Evolutionary conservation across 2,888 invertebrate genomes (phyloP), one percentile per base, ranked within the genome.

Genomic region (Cryptocephalus primarius): DNA sequence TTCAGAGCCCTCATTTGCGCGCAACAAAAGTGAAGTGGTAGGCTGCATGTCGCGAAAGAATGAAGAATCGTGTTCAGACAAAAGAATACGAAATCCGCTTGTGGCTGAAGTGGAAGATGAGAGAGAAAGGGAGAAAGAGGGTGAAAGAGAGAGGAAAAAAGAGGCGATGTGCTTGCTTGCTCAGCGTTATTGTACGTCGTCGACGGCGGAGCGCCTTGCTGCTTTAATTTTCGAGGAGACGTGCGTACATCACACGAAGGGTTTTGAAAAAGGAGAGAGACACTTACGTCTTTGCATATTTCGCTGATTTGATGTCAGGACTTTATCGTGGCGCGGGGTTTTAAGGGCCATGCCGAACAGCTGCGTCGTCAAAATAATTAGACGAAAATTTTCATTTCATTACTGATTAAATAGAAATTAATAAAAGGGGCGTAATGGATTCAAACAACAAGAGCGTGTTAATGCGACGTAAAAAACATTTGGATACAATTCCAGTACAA

Each of bases 1-100:
- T 36, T 12, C 36, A 36, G 36, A 6, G n/a, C 36, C 36, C 36
- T 36, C 12, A 36, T 36, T 36, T 36, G 36, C n/a, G 36, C 2
- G 36, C n/a, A 12, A 36, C 12, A 12, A 36, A 36, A 12, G 36
- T 36, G 36, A 36, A 41, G 41, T 41, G 41, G 41, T 31, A 13
- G 41, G 22, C 22, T 22, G 22, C 32, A 31, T 41, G 41, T 41
- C 41, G 41, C 31, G 55, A 57, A 59, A 62, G 54, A 59, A 57
- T 55, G 54, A 58, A 55, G 58, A 59, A 59, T 61, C 63, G 58
- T 61, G 63, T 60, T 59, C 59, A 57, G 55, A 65, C 64, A 64
- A 65, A 62, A 60, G 64, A 61, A 59, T 61, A 57, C 59, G 58
- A 62, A 64, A 65, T 63, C 61, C 62, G 62, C 59, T 42, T 42